Evolutionary conservation across 2,113 vertebrate genomes (phyloP), one percentile per base, ranked within the genome.

Genomic region (Callithrix jacchus): DNA sequence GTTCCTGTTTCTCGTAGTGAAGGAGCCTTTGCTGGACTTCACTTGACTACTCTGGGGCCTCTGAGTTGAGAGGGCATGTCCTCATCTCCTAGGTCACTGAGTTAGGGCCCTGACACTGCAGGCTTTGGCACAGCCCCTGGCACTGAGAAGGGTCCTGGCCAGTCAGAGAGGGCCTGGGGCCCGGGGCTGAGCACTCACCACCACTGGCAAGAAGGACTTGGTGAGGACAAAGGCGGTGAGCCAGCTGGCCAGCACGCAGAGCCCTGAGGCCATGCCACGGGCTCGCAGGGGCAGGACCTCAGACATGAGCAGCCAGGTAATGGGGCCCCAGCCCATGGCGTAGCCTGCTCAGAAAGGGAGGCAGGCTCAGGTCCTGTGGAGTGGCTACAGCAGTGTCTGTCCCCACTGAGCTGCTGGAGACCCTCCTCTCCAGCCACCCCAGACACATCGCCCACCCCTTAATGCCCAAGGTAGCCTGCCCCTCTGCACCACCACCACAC

Each of bases 221-320:
- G 99, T 99, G 87, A 99, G 97, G 42, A 88, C 84, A n/a, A 99
- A 99, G 91, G 99, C 99, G 0, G 99, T 99, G 96, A 99, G 76
- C 99, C 99, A 99, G 98, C 99, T 99, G 97, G 99, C 98, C 0
- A 99, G 97, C 0, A 99, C 99, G 0, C 99, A 99, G 70, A 99
- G 98, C 0, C 99, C 99, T 0, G 99, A 99, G 14, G 99, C 99
- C 80, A 98, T 97, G 0, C 99, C 99, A 0, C 99, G 98, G 5
- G 99, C 99, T 23, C 98, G 99, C 96, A 99, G 98, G 0, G 99
- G 99, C 95, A 99, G 97, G 84, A 99, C 99, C 98, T 99, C 99
- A 0, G 99, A 99, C 99, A 99, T 99, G 97, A 99, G 99, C 93
- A 99, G 97, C 99, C 99, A 99, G 2, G 99, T 99, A 98, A 99